These are phyloP conservation scores for Chondrilla cf. caribensis DNA, from an alignment of 37 sponge, comb jelly and placozoan genomes.

Conservation along the genomic window DNA sequence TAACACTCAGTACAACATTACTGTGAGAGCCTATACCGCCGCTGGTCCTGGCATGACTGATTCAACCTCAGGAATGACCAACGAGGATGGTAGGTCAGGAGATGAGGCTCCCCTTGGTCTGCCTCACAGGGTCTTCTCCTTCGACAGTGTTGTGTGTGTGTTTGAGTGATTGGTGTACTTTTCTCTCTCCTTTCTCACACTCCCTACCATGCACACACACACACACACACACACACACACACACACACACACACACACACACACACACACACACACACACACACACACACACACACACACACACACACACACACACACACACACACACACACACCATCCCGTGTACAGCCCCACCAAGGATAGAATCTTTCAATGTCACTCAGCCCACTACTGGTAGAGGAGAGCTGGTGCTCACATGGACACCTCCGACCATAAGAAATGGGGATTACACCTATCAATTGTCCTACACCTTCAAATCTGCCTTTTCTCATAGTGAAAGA, in stretches of 20 bases:
- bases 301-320: no score
- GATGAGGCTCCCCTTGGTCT: no score
- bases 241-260: no score
- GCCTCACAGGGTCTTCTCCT: not conserved
- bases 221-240: not conserved
- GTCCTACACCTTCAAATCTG: not conserved
- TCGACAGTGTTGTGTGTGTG: not conserved
- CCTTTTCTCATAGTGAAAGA: not conserved
- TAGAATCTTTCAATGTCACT: not conserved
- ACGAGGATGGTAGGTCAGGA: not conserved
- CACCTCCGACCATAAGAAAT: not conserved
- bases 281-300: no score
- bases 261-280: no score
- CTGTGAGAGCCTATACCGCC: not conserved
- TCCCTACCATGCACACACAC: not conserved
- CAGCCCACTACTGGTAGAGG: not conserved
- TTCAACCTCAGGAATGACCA: not conserved
- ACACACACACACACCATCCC: no score
- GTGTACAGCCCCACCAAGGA: not conserved
- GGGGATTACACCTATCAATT: not conserved
- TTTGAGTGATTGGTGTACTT: not conserved
- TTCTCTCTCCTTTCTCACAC: not conserved
- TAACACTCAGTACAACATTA: constrained; percentile 6
- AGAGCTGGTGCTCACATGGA: not conserved
- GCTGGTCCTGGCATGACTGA: not conserved